Evolutionary conservation across 2,797 vertebrate species (phyloP), one percentile per base, ranked within the genome.

Genomic region (Acrossocheilus wenchowensis): DNA sequence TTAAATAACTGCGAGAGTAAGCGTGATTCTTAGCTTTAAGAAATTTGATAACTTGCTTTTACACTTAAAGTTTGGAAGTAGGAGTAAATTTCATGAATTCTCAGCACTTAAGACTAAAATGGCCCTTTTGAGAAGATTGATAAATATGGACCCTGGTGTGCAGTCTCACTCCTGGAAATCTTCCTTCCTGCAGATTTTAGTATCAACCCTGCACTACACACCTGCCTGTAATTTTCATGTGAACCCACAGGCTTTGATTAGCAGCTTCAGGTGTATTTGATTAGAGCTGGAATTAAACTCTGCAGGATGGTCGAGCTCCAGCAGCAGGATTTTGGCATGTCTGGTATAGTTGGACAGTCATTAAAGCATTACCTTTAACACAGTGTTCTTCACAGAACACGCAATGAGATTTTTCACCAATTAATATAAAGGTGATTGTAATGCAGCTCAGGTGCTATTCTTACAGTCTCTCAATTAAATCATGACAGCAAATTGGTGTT

Each of bases 301-400:
- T 26, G 68, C 66, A 50, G 26, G 77, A 26, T 1, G 78, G 41
- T n/a, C 1, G 8, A 62, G 60, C 77, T 48, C 66, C 39, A 62
- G 52, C 77, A n/a, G 84, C 26, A 60, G 52, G 77, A 36, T n/a
- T 66, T 48, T 71, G 62, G 52, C 83, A 54, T 62, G 19, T 6
- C 48, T 17, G 14, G 15, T 23, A 78, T 30, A 52, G 19, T 52
- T 57, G 60, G 83, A 84, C 30, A 43, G 54, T 66, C 88, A 89
- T 88, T 89, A 89, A 91, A 84, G 77, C 43, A 69, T 30, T 86
- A 64, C 72, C 80, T 75, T 86, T 81, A 85, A 87, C 66, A 71
- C 23, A 36, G 66, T 26, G 73, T 62, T 80, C 72, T 79, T 81
- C 45, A 74, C 48, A 82, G 50, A 78, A 85, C 77, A 87, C 73